Percentiles rank a stretch among this genome's conserved stretches.
Conservation (phyloP, 2,113 vertebrate genomes). For the Pygoscelis antarcticus region DNA sequence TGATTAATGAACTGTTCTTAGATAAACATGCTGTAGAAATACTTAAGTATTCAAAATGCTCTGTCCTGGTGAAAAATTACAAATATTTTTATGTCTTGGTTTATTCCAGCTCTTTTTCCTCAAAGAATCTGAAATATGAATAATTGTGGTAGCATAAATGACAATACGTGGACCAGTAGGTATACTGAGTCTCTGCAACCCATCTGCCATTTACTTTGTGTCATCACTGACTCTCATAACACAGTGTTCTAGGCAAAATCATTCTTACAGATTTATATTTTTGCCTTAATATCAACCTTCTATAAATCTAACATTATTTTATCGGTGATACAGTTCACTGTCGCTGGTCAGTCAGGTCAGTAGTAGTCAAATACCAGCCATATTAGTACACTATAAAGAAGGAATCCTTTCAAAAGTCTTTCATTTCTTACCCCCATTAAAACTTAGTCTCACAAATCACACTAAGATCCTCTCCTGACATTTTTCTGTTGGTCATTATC, state of each 20-base stretch:
- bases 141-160: not conserved
- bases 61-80: not conserved
- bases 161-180: not conserved
- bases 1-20: not conserved
- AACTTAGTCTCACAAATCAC: not conserved
- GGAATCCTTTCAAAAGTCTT: not conserved
- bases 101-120: not conserved
- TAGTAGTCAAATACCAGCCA: not conserved
- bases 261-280: not conserved
- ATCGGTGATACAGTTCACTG: not conserved
- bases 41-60: not conserved
- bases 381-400: not conserved
- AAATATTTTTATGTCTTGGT: not conserved
- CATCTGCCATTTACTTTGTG: not conserved
- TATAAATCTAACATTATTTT: not conserved
- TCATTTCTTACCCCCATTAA: not conserved
- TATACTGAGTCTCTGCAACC: not conserved
- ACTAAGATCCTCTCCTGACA: not conserved
- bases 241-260: not conserved
- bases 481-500: not conserved
- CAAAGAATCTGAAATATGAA: not conserved
- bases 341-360: not conserved
- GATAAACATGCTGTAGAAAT: not conserved
- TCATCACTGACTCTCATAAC: not conserved
- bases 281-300: not conserved